These are phyloP conservation scores for Chaetodon trifasciatus DNA, from an alignment of 2,797 vertebrate species.

Conservation along the genomic window DNA sequence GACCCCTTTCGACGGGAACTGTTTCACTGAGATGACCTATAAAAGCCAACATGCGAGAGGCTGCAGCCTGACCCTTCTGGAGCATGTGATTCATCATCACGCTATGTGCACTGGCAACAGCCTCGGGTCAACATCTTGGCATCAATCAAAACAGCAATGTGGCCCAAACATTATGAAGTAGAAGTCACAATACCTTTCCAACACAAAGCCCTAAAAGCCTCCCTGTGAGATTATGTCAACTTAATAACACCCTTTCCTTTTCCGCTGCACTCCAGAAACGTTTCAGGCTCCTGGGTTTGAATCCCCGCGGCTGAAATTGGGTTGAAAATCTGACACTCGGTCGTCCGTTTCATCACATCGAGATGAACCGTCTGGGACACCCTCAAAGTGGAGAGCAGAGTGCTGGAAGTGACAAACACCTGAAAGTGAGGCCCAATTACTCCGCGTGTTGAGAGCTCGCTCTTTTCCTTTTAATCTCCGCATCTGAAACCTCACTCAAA, in stretches of 20 bases:
- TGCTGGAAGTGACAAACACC: slow-evolving; percentile 48
- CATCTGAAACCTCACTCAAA: slow-evolving; percentile 5
- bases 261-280: slow-evolving; percentile 58
- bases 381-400: slow-evolving; percentile 15
- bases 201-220: slow-evolving; percentile 32
- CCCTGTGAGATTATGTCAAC: slow-evolving; percentile 40
- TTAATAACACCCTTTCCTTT: slow-evolving; percentile 38
- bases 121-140: slow-evolving; percentile 32
- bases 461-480: neutral
- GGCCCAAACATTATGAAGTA: slow-evolving; percentile 34
- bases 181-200: slow-evolving; percentile 21
- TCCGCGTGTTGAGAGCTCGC: neutral
- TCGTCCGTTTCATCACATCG: slow-evolving; percentile 28
- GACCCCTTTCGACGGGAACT: slow-evolving; percentile 47
- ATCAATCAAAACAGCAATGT: slow-evolving; percentile 29
- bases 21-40: slow-evolving; percentile 52
- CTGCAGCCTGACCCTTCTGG: slow-evolving; percentile 56
- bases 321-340: slow-evolving; percentile 60
- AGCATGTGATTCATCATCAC: slow-evolving; percentile 49
- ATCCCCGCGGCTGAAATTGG: slow-evolving; percentile 14
- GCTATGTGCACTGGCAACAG: slow-evolving; percentile 27
- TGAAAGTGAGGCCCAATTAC: slow-evolving; percentile 16
- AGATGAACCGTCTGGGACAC: slow-evolving; percentile 38
- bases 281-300: slow-evolving; percentile 20
- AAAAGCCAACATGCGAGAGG: slow-evolving; percentile 59